These are phyloP conservation scores for Falco berigora DNA, from an alignment of 2,797 vertebrate genomes.

Conservation along the genomic window DNA sequence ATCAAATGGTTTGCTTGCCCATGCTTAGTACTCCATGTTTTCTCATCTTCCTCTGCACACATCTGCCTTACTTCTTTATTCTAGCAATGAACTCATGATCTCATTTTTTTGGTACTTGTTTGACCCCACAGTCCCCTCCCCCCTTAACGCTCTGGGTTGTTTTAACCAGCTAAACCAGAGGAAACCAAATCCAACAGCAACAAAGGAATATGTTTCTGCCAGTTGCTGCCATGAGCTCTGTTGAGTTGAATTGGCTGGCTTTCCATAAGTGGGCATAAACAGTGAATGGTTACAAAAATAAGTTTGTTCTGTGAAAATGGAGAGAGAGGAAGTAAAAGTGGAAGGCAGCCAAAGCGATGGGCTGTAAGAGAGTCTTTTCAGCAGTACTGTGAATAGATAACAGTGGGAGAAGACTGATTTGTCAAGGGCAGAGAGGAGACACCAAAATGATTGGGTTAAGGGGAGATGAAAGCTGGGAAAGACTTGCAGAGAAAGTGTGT, in stretches of 20 bases:
- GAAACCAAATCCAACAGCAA: background rate
- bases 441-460: background rate
- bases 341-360: background rate
- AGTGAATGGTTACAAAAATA: constrained; percentile 28
- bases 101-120: background rate
- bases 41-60: background rate
- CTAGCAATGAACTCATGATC: background rate
- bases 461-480: background rate
- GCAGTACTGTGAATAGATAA: constrained; percentile 1
- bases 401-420: background rate
- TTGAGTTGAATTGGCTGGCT: background rate
- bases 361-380: constrained; percentile 4
- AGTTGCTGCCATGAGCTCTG: background rate
- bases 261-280: background rate
- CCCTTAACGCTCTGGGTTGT: background rate
- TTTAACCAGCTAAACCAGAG: background rate
- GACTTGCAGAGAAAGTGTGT: background rate
- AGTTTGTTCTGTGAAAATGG: background rate
- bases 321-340: constrained; percentile 4
- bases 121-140: background rate
- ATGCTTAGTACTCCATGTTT: background rate
- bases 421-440: background rate
- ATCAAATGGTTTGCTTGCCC: background rate
- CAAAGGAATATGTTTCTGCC: background rate
- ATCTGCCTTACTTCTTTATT: background rate